Percentiles rank a stretch among this genome's conserved stretches.
These are phyloP conservation scores for Simalia tracyae DNA, from an alignment of 2,797 vertebrate genomes.

Conservation along the genomic window DNA sequence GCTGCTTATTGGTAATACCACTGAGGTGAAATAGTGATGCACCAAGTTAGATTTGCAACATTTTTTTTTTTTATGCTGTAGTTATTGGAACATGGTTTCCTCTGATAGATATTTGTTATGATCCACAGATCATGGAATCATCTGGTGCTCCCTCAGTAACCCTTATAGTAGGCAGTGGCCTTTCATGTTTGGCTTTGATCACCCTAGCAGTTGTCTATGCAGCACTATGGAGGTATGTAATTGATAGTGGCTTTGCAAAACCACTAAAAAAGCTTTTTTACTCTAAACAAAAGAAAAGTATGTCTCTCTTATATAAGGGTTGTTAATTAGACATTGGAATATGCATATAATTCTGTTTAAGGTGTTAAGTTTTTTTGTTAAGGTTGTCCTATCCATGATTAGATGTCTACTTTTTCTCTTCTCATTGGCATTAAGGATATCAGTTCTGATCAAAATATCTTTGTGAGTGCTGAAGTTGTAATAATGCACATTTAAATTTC, in stretches of 20 bases:
- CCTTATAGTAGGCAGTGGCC: conserved; percentile 97
- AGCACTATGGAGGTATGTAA: conserved; percentile 93
- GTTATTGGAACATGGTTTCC: conserved; percentile 29
- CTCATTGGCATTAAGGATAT: neutral
- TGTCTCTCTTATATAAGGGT: conserved; percentile 11
- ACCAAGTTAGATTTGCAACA: conserved; percentile 27
- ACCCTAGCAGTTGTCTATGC: conserved; percentile 94
- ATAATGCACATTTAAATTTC: neutral
- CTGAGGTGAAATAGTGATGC: neutral
- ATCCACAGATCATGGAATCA: conserved; percentile 95
- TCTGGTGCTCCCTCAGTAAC: conserved; percentile 97
- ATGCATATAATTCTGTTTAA: conserved; percentile 20
- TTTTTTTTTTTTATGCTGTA: conserved; percentile 37
- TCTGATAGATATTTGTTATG: conserved; percentile 53
- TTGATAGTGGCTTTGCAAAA: conserved; percentile 24
- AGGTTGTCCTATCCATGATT: conserved; percentile 20
- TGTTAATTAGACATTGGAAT: conserved; percentile 6
- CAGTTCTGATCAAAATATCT: neutral
- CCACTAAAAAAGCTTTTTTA: conserved; percentile 5
- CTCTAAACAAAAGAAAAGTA: neutral
- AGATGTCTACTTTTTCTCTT: conserved; percentile 2
- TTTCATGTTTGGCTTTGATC: conserved; percentile 96
- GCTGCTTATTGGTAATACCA: conserved; percentile 24
- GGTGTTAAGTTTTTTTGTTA: conserved; percentile 26
- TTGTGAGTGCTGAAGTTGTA: neutral